phyloP scores from a whole-genome alignment of 2,113 vertebrate species.

The Tenrec ecaudatus region DNA sequence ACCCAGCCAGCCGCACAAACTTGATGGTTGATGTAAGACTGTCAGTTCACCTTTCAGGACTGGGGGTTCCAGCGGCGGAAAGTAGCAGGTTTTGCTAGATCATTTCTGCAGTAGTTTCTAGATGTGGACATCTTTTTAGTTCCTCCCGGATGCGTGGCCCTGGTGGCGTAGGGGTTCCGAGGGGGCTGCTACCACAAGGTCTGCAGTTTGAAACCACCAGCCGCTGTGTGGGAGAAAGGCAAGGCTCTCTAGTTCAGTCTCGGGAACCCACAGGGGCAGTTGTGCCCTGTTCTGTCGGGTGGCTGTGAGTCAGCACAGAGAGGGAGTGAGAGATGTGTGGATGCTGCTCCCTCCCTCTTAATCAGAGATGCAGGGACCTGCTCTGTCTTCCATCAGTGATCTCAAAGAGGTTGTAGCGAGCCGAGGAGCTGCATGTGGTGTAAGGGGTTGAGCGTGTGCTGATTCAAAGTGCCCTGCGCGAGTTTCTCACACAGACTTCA shows the following conservation, averaged over 20 bases:
- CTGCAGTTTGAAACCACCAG: too few species aligned
- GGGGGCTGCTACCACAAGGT: too few species aligned
- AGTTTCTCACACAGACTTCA: neutral
- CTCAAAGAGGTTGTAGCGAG: neutral
- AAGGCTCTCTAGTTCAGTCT: too few species aligned
- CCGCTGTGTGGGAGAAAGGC: too few species aligned
- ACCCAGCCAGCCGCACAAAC: neutral
- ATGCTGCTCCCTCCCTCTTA: neutral
- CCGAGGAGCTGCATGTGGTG: neutral
- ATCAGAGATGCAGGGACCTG: neutral
- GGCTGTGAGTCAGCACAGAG: too few species aligned
- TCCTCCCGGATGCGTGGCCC: neutral
- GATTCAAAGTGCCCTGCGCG: neutral
- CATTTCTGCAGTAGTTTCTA: neutral
- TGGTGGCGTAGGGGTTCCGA: too few species aligned
- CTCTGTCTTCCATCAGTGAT: neutral
- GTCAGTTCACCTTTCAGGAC: conserved; percentile 4
- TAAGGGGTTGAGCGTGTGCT: neutral
- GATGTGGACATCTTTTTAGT: neutral
- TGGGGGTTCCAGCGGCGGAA: conserved; percentile 28
- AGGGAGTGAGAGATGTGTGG: neutral
- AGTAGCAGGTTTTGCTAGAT: neutral
- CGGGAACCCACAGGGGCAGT: too few species aligned
- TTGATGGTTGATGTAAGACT: neutral
- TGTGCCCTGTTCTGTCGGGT: too few species aligned